Percentiles rank a stretch among this genome's conserved stretches.
These are phyloP conservation scores for Parazoanthus atlanticus DNA, from an alignment of 92 coral and sea anemone species.

Conservation along the genomic window DNA sequence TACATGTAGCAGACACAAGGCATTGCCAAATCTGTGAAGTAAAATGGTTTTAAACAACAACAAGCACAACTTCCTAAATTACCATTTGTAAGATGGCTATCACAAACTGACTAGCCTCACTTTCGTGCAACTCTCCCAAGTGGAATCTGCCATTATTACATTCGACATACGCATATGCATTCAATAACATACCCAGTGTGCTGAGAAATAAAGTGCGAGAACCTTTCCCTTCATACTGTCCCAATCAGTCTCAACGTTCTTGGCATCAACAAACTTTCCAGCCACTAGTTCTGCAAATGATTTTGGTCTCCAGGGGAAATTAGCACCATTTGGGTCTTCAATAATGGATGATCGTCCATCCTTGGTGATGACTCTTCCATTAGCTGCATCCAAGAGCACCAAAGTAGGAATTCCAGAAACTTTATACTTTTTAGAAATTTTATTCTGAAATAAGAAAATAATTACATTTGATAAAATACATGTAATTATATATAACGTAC, in stretches of 20 bases:
- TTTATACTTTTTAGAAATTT: slow-evolving; percentile 79
- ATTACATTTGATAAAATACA: background rate
- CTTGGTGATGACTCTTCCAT: slow-evolving; percentile 80
- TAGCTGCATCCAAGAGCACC: slow-evolving; percentile 86
- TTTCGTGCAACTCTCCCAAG: background rate
- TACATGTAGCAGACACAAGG: too few relatives aligned
- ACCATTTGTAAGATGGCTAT: background rate
- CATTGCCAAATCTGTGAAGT: too few relatives aligned
- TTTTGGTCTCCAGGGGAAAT: slow-evolving; percentile 92
- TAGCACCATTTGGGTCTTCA: slow-evolving; percentile 73
- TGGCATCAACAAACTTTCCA: slow-evolving; percentile 62
- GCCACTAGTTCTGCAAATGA: slow-evolving; percentile 61
- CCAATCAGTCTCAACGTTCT: slow-evolving; percentile 60
- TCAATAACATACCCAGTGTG: slow-evolving; percentile 91
- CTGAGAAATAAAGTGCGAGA: slow-evolving; percentile 88
- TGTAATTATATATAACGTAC: too few relatives aligned
- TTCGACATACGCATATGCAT: background rate
- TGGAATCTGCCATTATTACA: background rate
- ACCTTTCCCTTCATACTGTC: slow-evolving; percentile 84
- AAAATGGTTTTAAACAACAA: too few relatives aligned
- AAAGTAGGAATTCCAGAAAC: slow-evolving; percentile 96
- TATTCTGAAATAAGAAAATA: slow-evolving; percentile 56
- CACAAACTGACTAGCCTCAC: background rate
- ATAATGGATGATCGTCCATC: slow-evolving; percentile 71
- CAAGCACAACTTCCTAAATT: too few relatives aligned